These are phyloP conservation scores for Diadema setosum DNA, from an alignment of 35 echinoderm and acorn worm genomes.

Conservation along the genomic window DNA sequence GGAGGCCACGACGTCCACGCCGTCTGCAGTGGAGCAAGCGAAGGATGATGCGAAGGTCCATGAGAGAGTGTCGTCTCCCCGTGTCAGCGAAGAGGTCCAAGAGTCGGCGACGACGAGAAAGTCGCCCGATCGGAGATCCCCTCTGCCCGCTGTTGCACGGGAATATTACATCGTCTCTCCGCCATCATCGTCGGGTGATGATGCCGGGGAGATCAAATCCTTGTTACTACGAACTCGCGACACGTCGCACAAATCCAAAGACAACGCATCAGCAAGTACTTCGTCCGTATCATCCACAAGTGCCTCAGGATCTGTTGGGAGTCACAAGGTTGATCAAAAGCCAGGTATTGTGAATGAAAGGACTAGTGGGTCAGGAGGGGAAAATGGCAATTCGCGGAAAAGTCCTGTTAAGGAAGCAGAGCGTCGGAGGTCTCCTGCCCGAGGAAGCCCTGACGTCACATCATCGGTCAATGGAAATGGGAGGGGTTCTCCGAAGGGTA, in stretches of 20 bases:
- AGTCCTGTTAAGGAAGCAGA: constrained; percentile 51
- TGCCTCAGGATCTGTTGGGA: constrained; percentile 46
- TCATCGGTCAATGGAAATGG: constrained; percentile 47
- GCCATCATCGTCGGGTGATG: constrained; percentile 70
- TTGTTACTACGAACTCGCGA: constrained; percentile 61
- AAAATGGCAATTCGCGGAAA: constrained; percentile 27
- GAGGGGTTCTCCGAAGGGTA: constrained; percentile 44
- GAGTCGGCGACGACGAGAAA: background rate
- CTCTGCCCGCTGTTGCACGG: constrained; percentile 17
- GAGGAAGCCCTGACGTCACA: constrained; percentile 74
- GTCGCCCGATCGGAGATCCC: constrained; percentile 3
- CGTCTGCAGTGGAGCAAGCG: background rate
- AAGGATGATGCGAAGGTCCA: constrained; percentile 39
- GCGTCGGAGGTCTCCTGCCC: constrained; percentile 40
- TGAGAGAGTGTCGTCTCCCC: constrained; percentile 30
- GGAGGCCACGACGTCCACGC: constrained; percentile 30
- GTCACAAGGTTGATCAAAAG: constrained; percentile 3
- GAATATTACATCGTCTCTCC: constrained; percentile 91
- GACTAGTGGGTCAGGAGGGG: constrained; percentile 2
- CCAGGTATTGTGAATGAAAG: constrained; percentile 2
- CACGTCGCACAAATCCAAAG: constrained; percentile 40
- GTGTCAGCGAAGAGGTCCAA: background rate
- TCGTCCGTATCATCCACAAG: constrained; percentile 65
- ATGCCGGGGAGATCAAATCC: constrained; percentile 82
- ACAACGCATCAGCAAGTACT: constrained; percentile 27